Conservation (phyloP, 1,140 invertebrate species). For the Ruditapes philippinarum region DNA sequence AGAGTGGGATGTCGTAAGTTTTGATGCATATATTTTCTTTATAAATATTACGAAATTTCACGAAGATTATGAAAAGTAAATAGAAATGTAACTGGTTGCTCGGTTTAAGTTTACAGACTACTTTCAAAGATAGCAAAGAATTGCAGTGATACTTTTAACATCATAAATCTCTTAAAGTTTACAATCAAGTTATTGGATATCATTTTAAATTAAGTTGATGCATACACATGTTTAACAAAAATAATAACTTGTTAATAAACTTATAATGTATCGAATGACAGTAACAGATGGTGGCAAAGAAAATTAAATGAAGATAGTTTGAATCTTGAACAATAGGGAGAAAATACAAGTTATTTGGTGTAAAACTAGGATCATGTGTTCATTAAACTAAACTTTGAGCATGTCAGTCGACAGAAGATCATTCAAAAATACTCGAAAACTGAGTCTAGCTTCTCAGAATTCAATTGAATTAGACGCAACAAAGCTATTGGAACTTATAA, state of each 20-base stretch:
- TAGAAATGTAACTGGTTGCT: not conserved
- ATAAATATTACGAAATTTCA: not conserved
- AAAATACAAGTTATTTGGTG: not conserved
- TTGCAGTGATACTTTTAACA: too few relatives aligned
- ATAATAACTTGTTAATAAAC: too few relatives aligned
- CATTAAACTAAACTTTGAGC: not conserved
- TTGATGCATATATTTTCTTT: too few relatives aligned
- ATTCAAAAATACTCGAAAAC: not conserved
- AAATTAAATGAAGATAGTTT: too few relatives aligned
- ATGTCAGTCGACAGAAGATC: not conserved
- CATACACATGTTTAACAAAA: too few relatives aligned
- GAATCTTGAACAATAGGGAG: too few relatives aligned
- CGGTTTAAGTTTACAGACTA: not conserved
- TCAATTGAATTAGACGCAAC: conserved; percentile 61
- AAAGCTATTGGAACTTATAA: conserved; percentile 47
- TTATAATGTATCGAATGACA: too few relatives aligned
- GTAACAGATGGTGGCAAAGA: too few relatives aligned
- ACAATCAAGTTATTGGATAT: too few relatives aligned
- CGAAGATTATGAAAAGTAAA: not conserved
- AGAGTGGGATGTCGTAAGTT: too few relatives aligned
- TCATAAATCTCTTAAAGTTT: too few relatives aligned
- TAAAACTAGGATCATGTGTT: not conserved
- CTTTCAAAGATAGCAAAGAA: not conserved
- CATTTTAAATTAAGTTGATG: too few relatives aligned
- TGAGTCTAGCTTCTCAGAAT: conserved; percentile 35